Base-by-base conservation (phyloP, 2,888 invertebrate species). In the Lypha dubia region DNA sequence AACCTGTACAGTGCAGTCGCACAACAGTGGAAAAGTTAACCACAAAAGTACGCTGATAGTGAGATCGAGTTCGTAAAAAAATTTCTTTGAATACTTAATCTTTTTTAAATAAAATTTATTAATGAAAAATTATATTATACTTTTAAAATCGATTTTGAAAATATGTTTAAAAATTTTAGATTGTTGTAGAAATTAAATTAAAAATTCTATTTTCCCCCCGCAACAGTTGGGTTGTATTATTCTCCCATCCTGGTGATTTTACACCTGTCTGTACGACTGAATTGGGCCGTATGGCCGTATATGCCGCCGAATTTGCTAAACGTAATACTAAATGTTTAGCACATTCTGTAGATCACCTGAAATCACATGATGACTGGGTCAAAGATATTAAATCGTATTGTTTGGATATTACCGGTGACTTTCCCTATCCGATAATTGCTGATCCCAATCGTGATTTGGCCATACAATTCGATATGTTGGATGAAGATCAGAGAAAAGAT, bases 211-310 rank as follows among this genome's bases (percentile, higher is more conserved):
- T 5, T 44, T n/a, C n/a, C n/a, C 4, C 4, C n/a, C n/a, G 5
- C 9, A n/a, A 11, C 88, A 96, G 96, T 62, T 97, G 98, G 98
- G 95, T 96, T 79, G 95, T 97, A 89, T 92, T 97, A 24, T 97
- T 97, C 91, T 97, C 97, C 0, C 97, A 97, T 91, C 97, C 97
- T 0, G 95, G 96, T 11, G 97, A 97, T 92, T 98, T 95, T 91
- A 98, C 97, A 0, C 97, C 97, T 0, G 97, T 97, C 0, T 98
- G 97, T 90, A 98, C 97, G 6, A 97, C 97, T 0, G 97, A 97
- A 92, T 92, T 98, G 87, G 96, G 96, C 3, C 93, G 95, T 60
- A 94, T 96, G 71, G 95, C 95, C 2, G 94, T 95, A 17, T 94
- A 96, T 88, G 92, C 93, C 73, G 94, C 94, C 0, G 94, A 95